Evolutionary conservation across 2,888 invertebrate genomes (phyloP).

Genomic region (Conus canariensis): DNA sequence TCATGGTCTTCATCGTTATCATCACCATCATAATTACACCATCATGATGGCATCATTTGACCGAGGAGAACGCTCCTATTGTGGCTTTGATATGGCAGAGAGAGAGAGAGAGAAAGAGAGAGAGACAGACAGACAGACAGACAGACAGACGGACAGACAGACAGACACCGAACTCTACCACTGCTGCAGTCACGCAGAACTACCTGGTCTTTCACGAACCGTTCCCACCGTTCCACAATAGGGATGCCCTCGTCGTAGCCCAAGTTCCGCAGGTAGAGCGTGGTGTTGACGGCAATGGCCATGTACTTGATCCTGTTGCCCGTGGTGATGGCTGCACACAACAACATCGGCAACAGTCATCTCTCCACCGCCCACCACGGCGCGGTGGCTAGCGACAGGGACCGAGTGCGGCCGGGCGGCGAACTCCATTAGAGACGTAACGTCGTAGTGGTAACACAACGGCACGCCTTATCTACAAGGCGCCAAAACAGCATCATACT

Average conservation of each 20-base stretch:
- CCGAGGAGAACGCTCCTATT: too few species aligned
- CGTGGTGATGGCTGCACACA: slow-evolving; percentile 47
- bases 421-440: too few species aligned
- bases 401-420: too few species aligned
- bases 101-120: background rate
- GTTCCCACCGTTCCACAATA: slow-evolving; percentile 65
- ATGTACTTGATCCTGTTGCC: slow-evolving; percentile 53
- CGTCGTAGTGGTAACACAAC: too few species aligned
- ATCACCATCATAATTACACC: background rate
- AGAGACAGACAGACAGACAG: background rate
- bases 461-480: too few species aligned
- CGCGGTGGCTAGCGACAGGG: too few species aligned
- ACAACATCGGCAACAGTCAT: background rate
- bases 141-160: background rate
- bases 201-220: slow-evolving; percentile 54
- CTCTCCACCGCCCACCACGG: too few species aligned
- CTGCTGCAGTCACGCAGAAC: background rate
- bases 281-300: slow-evolving; percentile 67
- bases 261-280: slow-evolving; percentile 59
- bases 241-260: slow-evolving; percentile 63
- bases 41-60: background rate
- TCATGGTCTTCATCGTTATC: background rate
- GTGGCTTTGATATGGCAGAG: too few species aligned
- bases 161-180: background rate
- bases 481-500: too few species aligned